A percentile compares a stretch with the other conserved stretches of the same genome.
These are phyloP conservation scores for Siphlonurus alternatus DNA, from an alignment of 2,888 invertebrate species.

Conservation along the genomic window DNA sequence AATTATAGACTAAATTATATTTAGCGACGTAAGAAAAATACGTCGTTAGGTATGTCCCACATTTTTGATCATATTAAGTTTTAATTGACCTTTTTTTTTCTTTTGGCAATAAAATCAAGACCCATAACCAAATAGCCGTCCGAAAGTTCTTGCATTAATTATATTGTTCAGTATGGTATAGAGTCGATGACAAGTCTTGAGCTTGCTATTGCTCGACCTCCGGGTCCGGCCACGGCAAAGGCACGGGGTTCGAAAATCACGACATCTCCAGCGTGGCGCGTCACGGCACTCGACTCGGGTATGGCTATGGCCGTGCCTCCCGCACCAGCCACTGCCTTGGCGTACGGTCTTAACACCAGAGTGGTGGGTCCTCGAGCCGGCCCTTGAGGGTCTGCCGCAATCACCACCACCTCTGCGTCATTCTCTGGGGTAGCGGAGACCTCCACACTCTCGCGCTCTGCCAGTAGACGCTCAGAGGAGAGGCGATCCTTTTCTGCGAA, in stretches of 20 bases:
- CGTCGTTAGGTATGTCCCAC: no score
- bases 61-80: no score
- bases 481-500: not conserved
- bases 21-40: no score
- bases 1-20: no score
- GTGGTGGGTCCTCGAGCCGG: not conserved
- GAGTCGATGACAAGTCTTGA: conserved; percentile 40
- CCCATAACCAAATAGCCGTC: no score
- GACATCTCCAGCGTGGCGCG: conserved; percentile 40
- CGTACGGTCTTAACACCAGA: conserved; percentile 43
- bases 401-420: not conserved
- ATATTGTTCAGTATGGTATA: no score
- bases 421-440: not conserved
- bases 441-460: not conserved
- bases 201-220: conserved; percentile 57
- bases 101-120: no score
- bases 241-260: conserved; percentile 51
- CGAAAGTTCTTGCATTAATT: no score
- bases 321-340: conserved; percentile 45
- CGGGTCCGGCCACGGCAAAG: conserved; percentile 54
- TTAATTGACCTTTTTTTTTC: no score
- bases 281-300: conserved; percentile 46
- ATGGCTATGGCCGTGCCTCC: conserved; percentile 51
- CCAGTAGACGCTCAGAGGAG: not conserved
- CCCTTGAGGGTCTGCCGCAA: not conserved